Base-by-base conservation (phyloP, 2,888 invertebrate genomes). In the Dromius quadrimaculatus region DNA sequence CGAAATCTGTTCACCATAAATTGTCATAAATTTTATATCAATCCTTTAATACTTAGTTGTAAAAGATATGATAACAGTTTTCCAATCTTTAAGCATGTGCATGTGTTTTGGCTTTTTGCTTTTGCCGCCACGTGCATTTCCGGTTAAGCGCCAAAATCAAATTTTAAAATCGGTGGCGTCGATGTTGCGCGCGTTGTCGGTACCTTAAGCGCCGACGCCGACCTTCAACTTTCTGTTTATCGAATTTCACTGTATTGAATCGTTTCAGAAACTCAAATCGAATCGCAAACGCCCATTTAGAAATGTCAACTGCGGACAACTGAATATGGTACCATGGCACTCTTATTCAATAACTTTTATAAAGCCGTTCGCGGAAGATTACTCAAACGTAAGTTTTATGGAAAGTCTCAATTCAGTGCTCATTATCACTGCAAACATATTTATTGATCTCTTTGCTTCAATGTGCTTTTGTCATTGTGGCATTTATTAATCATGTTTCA, bases 241-340 rank as follows among this genome's bases (percentile, higher is more conserved):
- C 64, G 47, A 64, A 43, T 32, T 64, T 47, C 34, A 45, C 61
- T 63, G 63, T 63, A 63, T 63, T 63, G 63, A 63, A 63, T 63
- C 63, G 45, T 63, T 63, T 63, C 63, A 63, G 63, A 63, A 63
- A 43, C 63, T 45, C 63, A 63, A 63, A 23, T 28, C 63, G 63
- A 45, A 63, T 22, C 63, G 15, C 45, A 45, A 63, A 13, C 63
- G 15, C 45, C 45, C 28, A 32, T 63, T 63, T 63, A 63, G 63
- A 63, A 64, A 64, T 64, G 64, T 36, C 50, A 47, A 17, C 68
- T n/a, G 8, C 68, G 57, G 59, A 68, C 57, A 57, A 43, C 68
- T 68, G 62, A 70, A 61, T 70, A 70, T 70, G 70, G 32, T 70
- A 70, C 47, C 61, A 70, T 70, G 70, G 70, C 70, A 62, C 62